A percentile compares a stretch with the other conserved stretches of the same genome.
These are phyloP conservation scores for Leucoma salicis DNA, from an alignment of 2,888 invertebrate genomes.

Conservation along the genomic window DNA sequence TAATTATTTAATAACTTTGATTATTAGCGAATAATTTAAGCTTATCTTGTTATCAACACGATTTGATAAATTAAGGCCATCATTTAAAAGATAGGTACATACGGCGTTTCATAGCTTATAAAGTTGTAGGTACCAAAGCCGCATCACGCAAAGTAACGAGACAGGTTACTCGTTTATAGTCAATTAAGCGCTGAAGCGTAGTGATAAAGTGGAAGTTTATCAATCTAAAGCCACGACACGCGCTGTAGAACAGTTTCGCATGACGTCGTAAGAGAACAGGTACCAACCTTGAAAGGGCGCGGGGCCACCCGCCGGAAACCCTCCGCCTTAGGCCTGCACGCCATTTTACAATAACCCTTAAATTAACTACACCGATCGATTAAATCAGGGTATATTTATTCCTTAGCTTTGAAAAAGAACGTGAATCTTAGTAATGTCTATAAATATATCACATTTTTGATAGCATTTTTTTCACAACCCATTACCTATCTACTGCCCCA, in stretches of 20 bases:
- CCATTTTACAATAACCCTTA: constrained; percentile 56
- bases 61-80: too few relatives aligned
- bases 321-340: constrained; percentile 50
- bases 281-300: constrained; percentile 40
- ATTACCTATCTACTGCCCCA: too few relatives aligned
- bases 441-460: too few relatives aligned
- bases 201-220: constrained; percentile 36
- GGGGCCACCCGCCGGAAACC: constrained; percentile 53
- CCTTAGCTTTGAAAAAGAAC: too few relatives aligned
- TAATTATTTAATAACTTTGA: too few relatives aligned
- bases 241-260: background rate
- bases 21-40: too few relatives aligned
- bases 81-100: too few relatives aligned
- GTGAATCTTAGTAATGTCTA: too few relatives aligned
- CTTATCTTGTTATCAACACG: too few relatives aligned
- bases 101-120: too few relatives aligned
- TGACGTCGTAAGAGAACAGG: constrained; percentile 24
- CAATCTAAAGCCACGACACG: constrained; percentile 26
- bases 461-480: too few relatives aligned
- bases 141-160: constrained; percentile 20
- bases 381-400: constrained; percentile 40
- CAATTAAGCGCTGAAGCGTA: constrained; percentile 22
- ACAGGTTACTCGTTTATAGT: constrained; percentile 23
- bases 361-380: constrained; percentile 48
- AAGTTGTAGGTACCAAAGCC: too few relatives aligned